phyloP scores from a whole-genome alignment of 2,797 vertebrate species.

The Acipenser transmontanus region DNA sequence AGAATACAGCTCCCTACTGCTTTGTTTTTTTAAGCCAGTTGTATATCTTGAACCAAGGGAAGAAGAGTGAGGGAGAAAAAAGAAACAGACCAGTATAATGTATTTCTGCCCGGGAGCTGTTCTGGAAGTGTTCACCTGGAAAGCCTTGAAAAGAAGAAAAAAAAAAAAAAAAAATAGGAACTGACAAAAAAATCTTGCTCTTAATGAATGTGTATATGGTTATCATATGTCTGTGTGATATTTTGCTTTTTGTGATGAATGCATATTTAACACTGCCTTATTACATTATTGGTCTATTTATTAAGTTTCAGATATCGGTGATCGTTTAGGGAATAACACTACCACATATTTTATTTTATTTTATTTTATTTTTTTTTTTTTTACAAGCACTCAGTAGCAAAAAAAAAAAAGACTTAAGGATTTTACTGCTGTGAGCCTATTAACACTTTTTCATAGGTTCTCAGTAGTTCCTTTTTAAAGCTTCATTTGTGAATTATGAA shows the following conservation, averaged over 20 bases:
- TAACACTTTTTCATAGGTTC: no score
- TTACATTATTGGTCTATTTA: conserved; percentile 88
- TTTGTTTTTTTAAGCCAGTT: conserved; percentile 63
- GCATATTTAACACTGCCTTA: conserved; percentile 91
- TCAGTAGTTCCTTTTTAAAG: no score
- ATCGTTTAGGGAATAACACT: conserved; percentile 51
- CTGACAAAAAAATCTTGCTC: conserved; percentile 49
- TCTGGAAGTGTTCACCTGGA: conserved; percentile 72
- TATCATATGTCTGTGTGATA: conserved; percentile 63
- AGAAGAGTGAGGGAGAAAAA: conserved; percentile 37
- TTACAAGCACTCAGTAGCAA: conserved; percentile 54
- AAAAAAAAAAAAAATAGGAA: conserved; percentile 42
- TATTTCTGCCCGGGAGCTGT: conserved; percentile 67
- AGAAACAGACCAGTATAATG: conserved; percentile 33
- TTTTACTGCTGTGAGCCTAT: no score
- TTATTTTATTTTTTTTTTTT: conserved; percentile 8
- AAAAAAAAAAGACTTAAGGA: no score
- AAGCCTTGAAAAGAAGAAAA: conserved; percentile 79
- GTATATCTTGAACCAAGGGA: conserved; percentile 57
- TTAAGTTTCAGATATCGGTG: conserved; percentile 69
- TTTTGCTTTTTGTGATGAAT: conserved; percentile 70
- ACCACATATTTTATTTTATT: conserved; percentile 22
- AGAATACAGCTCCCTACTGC: conserved; percentile 43
- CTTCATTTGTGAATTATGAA: no score
- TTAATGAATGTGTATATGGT: conserved; percentile 79